Percentiles rank a stretch among this genome's conserved stretches.
These are phyloP conservation scores for Chironex yamaguchii DNA, from an alignment of 30 jellyfish, hydroid and myxozoan species.

Conservation along the genomic window DNA sequence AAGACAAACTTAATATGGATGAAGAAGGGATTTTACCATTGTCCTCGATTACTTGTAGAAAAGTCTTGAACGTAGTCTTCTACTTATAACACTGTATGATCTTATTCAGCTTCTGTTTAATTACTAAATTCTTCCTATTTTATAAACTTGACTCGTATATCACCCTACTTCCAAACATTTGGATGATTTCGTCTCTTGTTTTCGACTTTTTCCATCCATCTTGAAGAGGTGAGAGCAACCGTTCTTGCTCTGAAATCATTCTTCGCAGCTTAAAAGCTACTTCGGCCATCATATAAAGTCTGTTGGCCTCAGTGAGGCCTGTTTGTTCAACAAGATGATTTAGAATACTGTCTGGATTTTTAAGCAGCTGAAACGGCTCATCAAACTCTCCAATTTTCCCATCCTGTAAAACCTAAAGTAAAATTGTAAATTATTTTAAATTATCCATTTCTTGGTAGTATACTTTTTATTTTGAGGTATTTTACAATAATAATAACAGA, in stretches of 20 bases:
- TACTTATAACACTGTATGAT: no score
- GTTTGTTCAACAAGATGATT: conserved; percentile 42
- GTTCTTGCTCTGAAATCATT: not conserved
- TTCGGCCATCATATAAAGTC: conserved; percentile 7
- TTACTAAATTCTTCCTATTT: no score
- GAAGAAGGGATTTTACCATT: no score
- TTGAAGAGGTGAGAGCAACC: not conserved
- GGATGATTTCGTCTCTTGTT: not conserved
- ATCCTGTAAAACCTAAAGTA: conserved; percentile 63
- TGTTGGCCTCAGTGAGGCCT: conserved; percentile 17
- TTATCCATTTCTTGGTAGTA: no score
- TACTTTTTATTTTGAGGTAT: no score
- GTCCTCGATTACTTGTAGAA: no score
- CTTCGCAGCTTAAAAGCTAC: not conserved
- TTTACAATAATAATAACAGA: no score
- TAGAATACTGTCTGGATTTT: conserved; percentile 16
- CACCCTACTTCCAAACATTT: not conserved
- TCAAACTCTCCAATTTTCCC: conserved; percentile 70
- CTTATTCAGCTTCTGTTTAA: no score
- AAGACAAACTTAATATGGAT: no score
- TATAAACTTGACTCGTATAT: not conserved
- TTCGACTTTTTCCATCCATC: not conserved
- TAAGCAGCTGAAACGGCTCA: conserved; percentile 39
- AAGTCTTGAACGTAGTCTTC: no score
- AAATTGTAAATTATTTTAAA: no score